Percentiles rank a stretch among this genome's conserved stretches.
These are phyloP conservation scores for Ecdyonurus torrentis DNA, from an alignment of 2,888 invertebrate species.

Conservation along the genomic window DNA sequence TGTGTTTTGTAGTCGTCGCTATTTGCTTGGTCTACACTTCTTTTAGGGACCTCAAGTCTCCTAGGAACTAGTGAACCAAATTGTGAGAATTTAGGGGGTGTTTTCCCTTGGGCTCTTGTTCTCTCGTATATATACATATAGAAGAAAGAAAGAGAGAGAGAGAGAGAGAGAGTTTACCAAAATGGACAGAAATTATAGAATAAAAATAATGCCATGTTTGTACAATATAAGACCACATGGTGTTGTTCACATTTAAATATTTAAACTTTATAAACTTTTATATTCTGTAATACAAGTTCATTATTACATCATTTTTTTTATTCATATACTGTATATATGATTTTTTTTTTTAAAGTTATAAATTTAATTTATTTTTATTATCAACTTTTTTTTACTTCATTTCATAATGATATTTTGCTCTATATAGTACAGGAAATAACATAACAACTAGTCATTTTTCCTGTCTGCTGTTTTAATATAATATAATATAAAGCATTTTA, in stretches of 20 bases:
- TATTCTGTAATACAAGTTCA: not conserved
- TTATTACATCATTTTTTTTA: not conserved
- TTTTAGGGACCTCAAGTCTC: not conserved
- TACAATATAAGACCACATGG: not conserved
- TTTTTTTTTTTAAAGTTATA: no score
- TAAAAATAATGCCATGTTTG: not conserved
- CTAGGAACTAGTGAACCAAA: not conserved
- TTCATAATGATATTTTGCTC: no score
- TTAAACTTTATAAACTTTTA: no score
- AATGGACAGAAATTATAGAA: not conserved
- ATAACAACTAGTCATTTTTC: no score
- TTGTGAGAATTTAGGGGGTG: not conserved
- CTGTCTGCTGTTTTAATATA: no score
- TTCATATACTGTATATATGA: no score
- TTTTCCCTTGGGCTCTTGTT: not conserved
- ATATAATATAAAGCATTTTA: no score
- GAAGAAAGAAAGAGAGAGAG: no score
- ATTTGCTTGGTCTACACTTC: not conserved
- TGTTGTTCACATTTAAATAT: not conserved
- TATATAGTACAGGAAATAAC: no score
- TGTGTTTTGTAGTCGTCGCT: not conserved
- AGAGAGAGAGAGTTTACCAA: not conserved
- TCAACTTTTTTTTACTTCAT: no score
- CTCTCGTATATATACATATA: no score
- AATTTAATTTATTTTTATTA: no score